Evolutionary conservation across 2,888 invertebrate species (phyloP), one percentile per base, ranked within the genome.

Genomic region (Caenorhabditis sp.): DNA sequence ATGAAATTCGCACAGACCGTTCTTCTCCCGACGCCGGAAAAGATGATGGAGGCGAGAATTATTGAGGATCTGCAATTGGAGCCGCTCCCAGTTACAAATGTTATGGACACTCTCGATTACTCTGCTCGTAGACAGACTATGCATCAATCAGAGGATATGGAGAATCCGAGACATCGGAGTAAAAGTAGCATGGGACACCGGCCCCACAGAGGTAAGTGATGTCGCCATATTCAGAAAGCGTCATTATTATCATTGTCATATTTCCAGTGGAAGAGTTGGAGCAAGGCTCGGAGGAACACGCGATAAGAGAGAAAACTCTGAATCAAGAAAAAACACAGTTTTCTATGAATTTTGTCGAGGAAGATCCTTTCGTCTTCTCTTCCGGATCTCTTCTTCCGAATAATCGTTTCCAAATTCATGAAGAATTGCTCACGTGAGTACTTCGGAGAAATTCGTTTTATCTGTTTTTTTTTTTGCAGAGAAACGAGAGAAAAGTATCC

Each of bases 121-220:
- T 26, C 56, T 6, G 18, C 4, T 32, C 32, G 9, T 4, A 32
- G 32, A 32, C 32, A 32, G 9, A n/a, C n/a, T n/a, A 32, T 32
- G 32, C 32, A 32, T 6, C 32, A 32, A 6, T 32, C 32, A 9
- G 15, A 13, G 26, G 24, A n/a, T 5, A 0, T 65, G 2, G 76
- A 76, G 11, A 67, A 60, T 18, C 60, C 18, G 11, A 24, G 76
- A 53, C 32, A 55, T 1, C 37, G 26, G 18, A 51, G 61, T 11
- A 76, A 76, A 28, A 76, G 76, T 28, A 76, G 76, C 32, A 24
- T 74, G 18, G 72, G 74, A 15, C 20, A 61, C 13, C 11, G 61
- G 35, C 2, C 5, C 1, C 0, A 24, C 0, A 37, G 61, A 61
- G 15, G 61, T 70, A 11, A 55, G 62, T 44, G 18, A n/a, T 32